Evolutionary conservation across 2,113 vertebrate genomes (phyloP), one percentile per base, ranked within the genome.

Genomic region (Epinephelus cyanopodus): DNA sequence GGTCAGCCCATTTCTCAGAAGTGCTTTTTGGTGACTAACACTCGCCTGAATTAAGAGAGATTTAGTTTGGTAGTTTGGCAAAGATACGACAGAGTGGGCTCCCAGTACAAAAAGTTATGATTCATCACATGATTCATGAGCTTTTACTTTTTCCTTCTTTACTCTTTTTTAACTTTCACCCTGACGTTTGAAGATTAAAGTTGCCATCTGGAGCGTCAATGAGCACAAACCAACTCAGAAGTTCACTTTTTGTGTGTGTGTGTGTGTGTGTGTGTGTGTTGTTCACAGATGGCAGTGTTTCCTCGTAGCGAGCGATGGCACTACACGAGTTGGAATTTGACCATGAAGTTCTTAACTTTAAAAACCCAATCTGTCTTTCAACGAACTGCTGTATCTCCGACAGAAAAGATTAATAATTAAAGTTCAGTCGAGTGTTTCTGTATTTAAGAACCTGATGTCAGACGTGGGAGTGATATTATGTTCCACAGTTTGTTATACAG

Each of bases 171-270:
- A 12, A 63, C 64, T 74, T 37, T 4, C 8, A 42, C 21, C 58
- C 3, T 5, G 74, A 61, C 25, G n/a, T 15, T 63, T 45, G 4
- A 15, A 33, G 53, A 25, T 60, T n/a, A 50, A 47, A 4, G 14
- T 13, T 11, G 6, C 71, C 71, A 71, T 88, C 75, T 73, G 75
- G 48, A 70, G 64, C 77, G 62, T 58, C 54, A 58, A 4, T 19
- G 6, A 45, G 72, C 58, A 63, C 63, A 64, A 60, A 68, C 9
- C 15, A 39, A 33, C 71, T 42, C 56, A 21, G 48, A 73, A 64
- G 56, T 67, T 60, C 27, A 21, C 27, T 23, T 27, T 39, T 1
- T 57, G n/a, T 77, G 17, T 73, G 23, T n/a, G 23, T 33, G 54
- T 57, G 54, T 25, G 23, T 57, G 54, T 57, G 12, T 57, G 5